phyloP scores from a whole-genome alignment of 2,113 vertebrate species.

The Etheostoma spectabile region DNA sequence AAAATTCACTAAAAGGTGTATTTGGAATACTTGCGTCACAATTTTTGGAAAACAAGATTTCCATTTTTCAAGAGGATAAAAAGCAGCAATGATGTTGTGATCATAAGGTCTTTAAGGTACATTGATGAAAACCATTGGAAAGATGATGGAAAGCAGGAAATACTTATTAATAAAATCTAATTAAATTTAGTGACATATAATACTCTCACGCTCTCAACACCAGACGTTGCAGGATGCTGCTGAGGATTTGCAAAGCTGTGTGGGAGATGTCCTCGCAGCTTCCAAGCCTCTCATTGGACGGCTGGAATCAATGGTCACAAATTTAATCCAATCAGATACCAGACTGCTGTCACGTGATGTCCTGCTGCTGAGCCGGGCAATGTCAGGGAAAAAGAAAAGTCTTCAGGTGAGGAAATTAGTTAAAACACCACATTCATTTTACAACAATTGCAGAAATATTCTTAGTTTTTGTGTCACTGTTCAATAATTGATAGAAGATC shows the following conservation, averaged over 20 bases:
- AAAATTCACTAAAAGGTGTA: not conserved
- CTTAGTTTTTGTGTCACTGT: not conserved
- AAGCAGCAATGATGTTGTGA: not conserved
- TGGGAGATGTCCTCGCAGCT: slow-evolving; percentile 73
- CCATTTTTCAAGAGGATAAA: not conserved
- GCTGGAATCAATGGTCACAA: slow-evolving; percentile 61
- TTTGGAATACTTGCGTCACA: not conserved
- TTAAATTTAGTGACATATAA: not conserved
- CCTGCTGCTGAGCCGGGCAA: slow-evolving; percentile 82
- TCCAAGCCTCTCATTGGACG: slow-evolving; percentile 81
- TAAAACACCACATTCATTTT: not conserved
- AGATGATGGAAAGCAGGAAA: not conserved
- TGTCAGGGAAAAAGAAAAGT: slow-evolving; percentile 79
- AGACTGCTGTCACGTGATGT: slow-evolving; percentile 81
- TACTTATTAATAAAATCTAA: not conserved
- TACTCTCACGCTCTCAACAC: not conserved
- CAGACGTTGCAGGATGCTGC: slow-evolving; percentile 84
- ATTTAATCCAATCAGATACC: slow-evolving; percentile 80
- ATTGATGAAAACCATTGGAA: not conserved
- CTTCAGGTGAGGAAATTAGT: slow-evolving; percentile 83
- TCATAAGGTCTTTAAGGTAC: not conserved
- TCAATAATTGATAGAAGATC: not conserved
- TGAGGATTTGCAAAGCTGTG: slow-evolving; percentile 72
- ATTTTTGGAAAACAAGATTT: slow-evolving; percentile 11
- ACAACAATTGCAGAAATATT: not conserved